Percentiles rank a stretch among this genome's conserved stretches.
phyloP scores from a whole-genome alignment of 2,113 vertebrate genomes.

The Myotis lucifugus region DNA sequence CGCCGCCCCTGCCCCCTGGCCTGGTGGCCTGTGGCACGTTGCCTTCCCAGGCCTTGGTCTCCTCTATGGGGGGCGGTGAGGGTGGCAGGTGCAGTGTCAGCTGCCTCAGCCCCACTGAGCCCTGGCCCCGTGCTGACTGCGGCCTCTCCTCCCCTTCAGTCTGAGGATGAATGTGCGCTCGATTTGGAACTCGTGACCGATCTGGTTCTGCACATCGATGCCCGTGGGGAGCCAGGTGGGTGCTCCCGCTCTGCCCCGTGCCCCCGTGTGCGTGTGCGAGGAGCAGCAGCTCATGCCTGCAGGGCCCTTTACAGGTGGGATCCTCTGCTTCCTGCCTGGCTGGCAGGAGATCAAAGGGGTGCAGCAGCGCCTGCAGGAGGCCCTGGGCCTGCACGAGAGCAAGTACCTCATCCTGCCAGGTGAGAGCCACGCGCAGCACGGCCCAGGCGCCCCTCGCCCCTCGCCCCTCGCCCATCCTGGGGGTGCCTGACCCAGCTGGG shows the following conservation, averaged over 20 bases:
- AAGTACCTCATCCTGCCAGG: slow-evolving; percentile 92
- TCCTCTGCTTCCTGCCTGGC: slow-evolving; percentile 97
- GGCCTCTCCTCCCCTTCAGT: slow-evolving; percentile 76
- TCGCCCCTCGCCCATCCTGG: accelerated
- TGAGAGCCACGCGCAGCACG: slow-evolving; percentile 77
- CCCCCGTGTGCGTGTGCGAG: background rate
- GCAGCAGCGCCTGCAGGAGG: slow-evolving; percentile 91
- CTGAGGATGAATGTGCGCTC: slow-evolving; percentile 85
- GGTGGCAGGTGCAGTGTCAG: background rate
- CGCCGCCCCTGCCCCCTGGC: background rate
- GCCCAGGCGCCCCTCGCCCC: accelerated
- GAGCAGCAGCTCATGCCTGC: background rate
- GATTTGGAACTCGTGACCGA: slow-evolving; percentile 92
- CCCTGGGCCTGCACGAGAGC: slow-evolving; percentile 83
- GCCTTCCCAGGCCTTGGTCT: background rate
- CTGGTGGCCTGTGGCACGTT: background rate
- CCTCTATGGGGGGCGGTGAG: background rate
- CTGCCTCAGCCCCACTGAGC: background rate
- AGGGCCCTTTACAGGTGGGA: slow-evolving; percentile 88
- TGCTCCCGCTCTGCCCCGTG: background rate
- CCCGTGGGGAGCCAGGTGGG: slow-evolving; percentile 90
- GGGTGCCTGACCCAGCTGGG: accelerated
- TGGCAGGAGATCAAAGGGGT: slow-evolving; percentile 97
- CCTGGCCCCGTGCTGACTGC: no score
- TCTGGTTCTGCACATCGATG: slow-evolving; percentile 93